A percentile compares a stretch with the other conserved stretches of the same genome.
phyloP scores from a whole-genome alignment of 2,797 vertebrate genomes.

The Poeciliopsis turneri region DNA sequence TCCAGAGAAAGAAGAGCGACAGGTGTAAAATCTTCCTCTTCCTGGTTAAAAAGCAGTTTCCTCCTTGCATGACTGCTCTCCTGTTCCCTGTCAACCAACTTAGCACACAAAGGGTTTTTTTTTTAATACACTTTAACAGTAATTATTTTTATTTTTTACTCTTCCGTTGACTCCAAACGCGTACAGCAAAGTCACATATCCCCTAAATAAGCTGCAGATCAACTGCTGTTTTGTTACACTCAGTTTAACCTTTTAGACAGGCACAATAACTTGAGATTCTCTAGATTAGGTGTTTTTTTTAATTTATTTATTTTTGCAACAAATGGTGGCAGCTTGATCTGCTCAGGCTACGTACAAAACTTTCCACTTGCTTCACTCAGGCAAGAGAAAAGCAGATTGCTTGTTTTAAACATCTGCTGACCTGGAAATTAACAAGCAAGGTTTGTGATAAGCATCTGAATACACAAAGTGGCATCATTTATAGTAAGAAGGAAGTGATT shows the following conservation, averaged over 20 bases:
- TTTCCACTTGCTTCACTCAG: constrained; percentile 53
- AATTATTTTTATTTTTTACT: constrained; percentile 22
- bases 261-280: constrained; percentile 5
- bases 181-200: constrained; percentile 39
- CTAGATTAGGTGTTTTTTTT: constrained; percentile 6
- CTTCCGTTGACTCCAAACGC: constrained; percentile 41
- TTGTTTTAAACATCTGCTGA: constrained; percentile 31
- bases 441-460: constrained; percentile 16
- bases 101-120: constrained; percentile 20
- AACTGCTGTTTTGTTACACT: constrained; percentile 12
- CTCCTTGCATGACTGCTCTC: constrained; percentile 38
- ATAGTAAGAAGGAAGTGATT: neutral
- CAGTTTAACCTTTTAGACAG: neutral
- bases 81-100: constrained; percentile 27
- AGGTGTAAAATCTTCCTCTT: constrained; percentile 69
- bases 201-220: constrained; percentile 15
- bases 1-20: constrained; percentile 79
- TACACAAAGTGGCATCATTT: constrained; percentile 1
- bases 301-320: constrained; percentile 36
- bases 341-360: constrained; percentile 38
- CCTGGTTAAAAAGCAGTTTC: constrained; percentile 59
- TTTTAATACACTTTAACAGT: constrained; percentile 33
- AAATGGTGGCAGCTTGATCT: constrained; percentile 32
- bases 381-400: constrained; percentile 37
- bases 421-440: constrained; percentile 10